phyloP scores from a whole-genome alignment of 1,140 invertebrate genomes.

The Meloidogyne floridensis region DNA sequence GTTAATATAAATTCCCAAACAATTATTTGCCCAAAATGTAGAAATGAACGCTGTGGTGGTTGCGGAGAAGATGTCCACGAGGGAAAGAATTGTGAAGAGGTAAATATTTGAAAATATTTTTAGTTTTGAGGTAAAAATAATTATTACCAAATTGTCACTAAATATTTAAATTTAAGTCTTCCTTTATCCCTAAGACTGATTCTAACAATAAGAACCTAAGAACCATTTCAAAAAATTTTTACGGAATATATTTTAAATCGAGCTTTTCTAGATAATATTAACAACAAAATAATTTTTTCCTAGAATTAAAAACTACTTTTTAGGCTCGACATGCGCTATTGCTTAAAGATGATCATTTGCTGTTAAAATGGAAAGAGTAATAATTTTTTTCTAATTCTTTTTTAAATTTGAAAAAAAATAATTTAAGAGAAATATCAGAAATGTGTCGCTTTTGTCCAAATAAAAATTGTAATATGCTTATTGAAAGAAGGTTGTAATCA shows the following conservation, averaged over 20 bases:
- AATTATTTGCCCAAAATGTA: neutral
- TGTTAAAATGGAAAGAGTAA: neutral
- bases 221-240: no score
- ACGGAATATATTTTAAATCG: no score
- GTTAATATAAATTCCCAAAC: neutral
- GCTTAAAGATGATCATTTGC: neutral
- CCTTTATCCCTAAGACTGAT: no score
- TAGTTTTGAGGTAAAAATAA: no score
- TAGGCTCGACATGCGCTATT: neutral
- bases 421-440: neutral
- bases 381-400: neutral
- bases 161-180: no score
- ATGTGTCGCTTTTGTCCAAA: neutral
- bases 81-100: neutral
- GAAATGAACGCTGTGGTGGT: neutral
- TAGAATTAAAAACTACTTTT: neutral
- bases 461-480: slow-evolving; percentile 7
- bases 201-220: no score
- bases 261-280: no score
- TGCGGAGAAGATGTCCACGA: neutral
- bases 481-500: slow-evolving; percentile 1
- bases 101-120: neutral
- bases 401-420: neutral
- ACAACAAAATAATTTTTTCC: no score
- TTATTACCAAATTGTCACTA: no score